These are phyloP conservation scores for Natator depressus DNA, from an alignment of 2,113 vertebrate species.

Conservation along the genomic window DNA sequence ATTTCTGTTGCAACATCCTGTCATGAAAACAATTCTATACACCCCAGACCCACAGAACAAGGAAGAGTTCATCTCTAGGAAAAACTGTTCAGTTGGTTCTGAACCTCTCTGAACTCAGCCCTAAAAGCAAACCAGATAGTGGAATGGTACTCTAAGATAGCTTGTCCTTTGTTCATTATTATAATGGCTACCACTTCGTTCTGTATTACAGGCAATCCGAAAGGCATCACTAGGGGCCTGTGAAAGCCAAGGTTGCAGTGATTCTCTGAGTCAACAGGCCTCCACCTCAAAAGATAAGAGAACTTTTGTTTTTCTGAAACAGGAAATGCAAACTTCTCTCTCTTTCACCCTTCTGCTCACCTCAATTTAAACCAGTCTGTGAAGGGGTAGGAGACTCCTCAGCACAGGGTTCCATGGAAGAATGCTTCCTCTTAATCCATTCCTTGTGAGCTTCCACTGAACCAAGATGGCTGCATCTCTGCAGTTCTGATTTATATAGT, in stretches of 20 bases:
- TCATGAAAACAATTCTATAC: background rate
- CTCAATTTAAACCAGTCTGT: accelerated
- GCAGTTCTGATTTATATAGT: background rate
- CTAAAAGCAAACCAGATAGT: background rate
- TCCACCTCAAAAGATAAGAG: background rate
- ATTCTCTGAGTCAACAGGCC: background rate
- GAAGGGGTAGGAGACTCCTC: background rate
- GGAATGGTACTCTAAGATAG: background rate
- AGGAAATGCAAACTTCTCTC: background rate
- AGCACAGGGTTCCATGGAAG: background rate
- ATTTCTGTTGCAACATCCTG: background rate
- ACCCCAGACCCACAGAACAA: background rate
- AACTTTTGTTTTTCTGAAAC: background rate
- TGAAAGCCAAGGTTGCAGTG: background rate
- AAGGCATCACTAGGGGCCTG: background rate
- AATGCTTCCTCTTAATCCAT: background rate
- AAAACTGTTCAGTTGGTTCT: background rate
- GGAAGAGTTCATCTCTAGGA: background rate
- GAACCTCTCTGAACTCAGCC: background rate
- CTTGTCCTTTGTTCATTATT: background rate
- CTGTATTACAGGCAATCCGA: background rate
- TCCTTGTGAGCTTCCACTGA: background rate
- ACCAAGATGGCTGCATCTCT: background rate
- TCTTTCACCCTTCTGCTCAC: background rate
- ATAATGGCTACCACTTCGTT: background rate